Base-by-base conservation (phyloP, 2,888 invertebrate genomes). In the Xylophagus ater region DNA sequence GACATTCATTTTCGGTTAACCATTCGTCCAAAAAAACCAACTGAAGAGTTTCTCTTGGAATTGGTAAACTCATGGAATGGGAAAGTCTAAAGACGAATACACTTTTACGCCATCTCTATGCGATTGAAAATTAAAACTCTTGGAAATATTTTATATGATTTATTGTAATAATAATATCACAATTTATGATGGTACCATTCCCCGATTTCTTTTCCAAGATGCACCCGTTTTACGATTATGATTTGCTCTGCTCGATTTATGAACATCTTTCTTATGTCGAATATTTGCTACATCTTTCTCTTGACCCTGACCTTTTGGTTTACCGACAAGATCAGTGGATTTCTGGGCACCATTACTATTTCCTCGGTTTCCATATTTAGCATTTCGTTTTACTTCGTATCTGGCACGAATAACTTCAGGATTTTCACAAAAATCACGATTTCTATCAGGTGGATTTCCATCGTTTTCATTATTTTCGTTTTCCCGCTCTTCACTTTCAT, bases 301-400 rank as follows among this genome's bases (percentile, higher is more conserved):
- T 59, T 92, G 92, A 0, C 88, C 89, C 56, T 87, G 84, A 0
- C 88, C 88, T 60, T 78, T 82, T 0, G 82, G 70, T 51, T 76
- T 78, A 17, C 88, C 89, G 55, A 64, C 61, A 43, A 70, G 77
- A 61, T 72, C 73, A n/a, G n/a, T n/a, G n/a, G n/a, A n/a, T n/a
- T n/a, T n/a, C n/a, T n/a, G n/a, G 44, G 43, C 59, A 26, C 38
- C 37, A 20, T 31, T 33, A 10, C 34, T 23, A 3, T 31, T 14
- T 15, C 32, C 36, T 10, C 40, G 43, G 4, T 47, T 47, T 1
- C 48, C 52, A 28, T 51, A 55, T 34, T 62, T 63, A 20, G 54
- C 52, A 32, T 53, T 48, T 4, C 61, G 62, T 40, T 57, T 65
- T 0, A 74, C 74, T 44, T 82, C 84, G 26, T 78, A 69, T 35